Evolutionary conservation across 2,888 invertebrate species (phyloP).

Genomic region (Acheta domesticus): DNA sequence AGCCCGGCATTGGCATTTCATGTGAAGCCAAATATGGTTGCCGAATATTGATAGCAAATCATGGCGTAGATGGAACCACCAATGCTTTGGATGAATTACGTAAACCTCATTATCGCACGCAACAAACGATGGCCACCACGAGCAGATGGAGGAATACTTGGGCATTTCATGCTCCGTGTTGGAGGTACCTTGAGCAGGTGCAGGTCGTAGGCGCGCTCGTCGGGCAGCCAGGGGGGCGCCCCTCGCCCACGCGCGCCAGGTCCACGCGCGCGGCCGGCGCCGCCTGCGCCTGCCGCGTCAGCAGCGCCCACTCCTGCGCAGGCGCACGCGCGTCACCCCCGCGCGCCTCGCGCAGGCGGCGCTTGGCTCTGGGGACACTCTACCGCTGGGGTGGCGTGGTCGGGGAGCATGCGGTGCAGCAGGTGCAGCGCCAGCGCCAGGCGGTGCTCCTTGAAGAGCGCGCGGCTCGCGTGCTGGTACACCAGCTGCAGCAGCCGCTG

Average conservation of each 20-base stretch:
- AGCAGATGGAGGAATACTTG: too few relatives aligned
- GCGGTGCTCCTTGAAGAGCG: conserved; percentile 69
- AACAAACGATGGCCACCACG: too few relatives aligned
- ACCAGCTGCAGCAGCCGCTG: conserved; percentile 47
- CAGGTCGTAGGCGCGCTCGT: conserved; percentile 53
- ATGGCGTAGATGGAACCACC: too few relatives aligned
- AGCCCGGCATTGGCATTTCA: too few relatives aligned
- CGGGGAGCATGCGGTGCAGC: conserved; percentile 61
- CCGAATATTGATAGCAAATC: too few relatives aligned
- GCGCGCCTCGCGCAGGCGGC: too few relatives aligned
- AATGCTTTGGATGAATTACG: too few relatives aligned
- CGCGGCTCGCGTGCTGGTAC: conserved; percentile 67
- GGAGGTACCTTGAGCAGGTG: conserved; percentile 45
- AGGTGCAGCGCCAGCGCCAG: conserved; percentile 69
- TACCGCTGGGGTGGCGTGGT: conserved; percentile 59
- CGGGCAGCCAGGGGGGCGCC: conserved; percentile 63
- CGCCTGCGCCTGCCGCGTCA: conserved; percentile 63
- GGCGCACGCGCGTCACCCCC: not conserved
- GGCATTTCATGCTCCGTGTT: too few relatives aligned
- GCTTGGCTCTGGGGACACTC: too few relatives aligned
- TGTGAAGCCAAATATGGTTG: too few relatives aligned
- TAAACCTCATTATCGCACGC: too few relatives aligned
- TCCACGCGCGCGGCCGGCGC: conserved; percentile 52
- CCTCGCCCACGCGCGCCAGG: conserved; percentile 49
- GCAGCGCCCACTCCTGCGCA: conserved; percentile 71